Base-by-base conservation (phyloP, 2,797 vertebrate species). In the Sebastes dallii region DNA sequence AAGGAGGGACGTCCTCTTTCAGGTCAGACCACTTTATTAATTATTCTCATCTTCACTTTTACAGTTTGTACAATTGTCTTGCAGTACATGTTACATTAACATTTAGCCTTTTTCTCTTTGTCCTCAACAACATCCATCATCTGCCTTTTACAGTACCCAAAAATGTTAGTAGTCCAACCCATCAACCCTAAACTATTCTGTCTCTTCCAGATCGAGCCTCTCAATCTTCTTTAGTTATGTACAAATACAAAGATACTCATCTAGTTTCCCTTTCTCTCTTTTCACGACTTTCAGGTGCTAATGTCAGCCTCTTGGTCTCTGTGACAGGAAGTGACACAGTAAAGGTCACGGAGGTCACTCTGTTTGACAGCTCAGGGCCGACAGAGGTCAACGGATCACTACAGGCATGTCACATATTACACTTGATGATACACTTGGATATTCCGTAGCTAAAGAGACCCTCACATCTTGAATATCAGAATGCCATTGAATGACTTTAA, bases 1-100 rank as follows among this genome's bases (percentile, higher is more conserved):
- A 93, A 88, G 36, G 89, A 91, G 39, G 92, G 92, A 25, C 93
- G 93, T 5, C 93, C 86, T 61, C 75, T 90, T 4, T 80, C 72
- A 70, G 94, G 95, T 95, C 65, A 56, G 58, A 61, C n/a, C 25
- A 46, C 12, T 20, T 36, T n/a, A 20, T 7, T 22, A 0, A 11
- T 54, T 13, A 50, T 10, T 27, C 8, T 54, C 11, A 30, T 11
- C 5, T n/a, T 66, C 1, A 55, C n/a, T 24, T 59, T 54, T 39
- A 80, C 25, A 77, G 20, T 50, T 67, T 52, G 29, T 39, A 20
- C 8, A 46, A 22, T 27, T 34, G 0, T 13, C 12, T 6, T 27
- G 36, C 18, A 20, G 24, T 27, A n/a, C 13, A 24, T 39, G 18
- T 46, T 36, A 36, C 12, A 36, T 4, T 18, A 11, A 46, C 9